Evolutionary conservation across 2,797 vertebrate species (phyloP).

Genomic region (Borostomias antarcticus): DNA sequence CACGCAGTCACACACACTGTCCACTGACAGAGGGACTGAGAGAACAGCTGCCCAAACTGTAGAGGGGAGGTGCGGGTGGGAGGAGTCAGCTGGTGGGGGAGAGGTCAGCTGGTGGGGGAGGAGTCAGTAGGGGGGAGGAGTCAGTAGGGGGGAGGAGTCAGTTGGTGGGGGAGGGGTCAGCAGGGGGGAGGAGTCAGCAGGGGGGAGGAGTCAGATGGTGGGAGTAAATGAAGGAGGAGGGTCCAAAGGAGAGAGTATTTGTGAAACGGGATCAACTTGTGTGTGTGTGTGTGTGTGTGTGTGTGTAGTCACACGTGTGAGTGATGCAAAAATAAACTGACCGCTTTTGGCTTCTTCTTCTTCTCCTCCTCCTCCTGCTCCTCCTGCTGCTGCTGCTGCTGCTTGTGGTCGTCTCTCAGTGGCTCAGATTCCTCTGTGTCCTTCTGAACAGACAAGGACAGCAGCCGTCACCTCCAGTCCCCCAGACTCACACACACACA

Average conservation of each 20-base stretch:
- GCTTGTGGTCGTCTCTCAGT: neutral
- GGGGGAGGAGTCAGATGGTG: neutral
- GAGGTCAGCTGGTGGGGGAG: neutral
- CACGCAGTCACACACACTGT: constrained; percentile 17
- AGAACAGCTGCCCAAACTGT: too few species aligned
- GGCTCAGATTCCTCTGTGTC: constrained; percentile 40
- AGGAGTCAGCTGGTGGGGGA: constrained; percentile 1
- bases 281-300: constrained; percentile 16
- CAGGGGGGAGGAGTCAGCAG: too few species aligned
- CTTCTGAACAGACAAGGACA: constrained; percentile 47
- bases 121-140: too few species aligned
- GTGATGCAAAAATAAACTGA: constrained; percentile 43
- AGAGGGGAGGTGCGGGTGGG: constrained; percentile 9
- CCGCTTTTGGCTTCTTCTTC: constrained; percentile 46
- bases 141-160: too few species aligned
- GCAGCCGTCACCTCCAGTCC: neutral
- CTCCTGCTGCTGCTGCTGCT: neutral
- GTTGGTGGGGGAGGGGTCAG: too few species aligned
- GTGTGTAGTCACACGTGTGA: constrained; percentile 33
- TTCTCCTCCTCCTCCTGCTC: constrained; percentile 23
- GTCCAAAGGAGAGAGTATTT: neutral
- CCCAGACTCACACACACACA: too few species aligned
- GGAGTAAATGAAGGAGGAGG: neutral
- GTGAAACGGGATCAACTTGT: neutral
- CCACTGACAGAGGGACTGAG: constrained; percentile 8